Percentiles rank a stretch among this genome's conserved stretches.
Conservation (phyloP, 2,113 vertebrate species). For the Sceloporus undulatus region DNA sequence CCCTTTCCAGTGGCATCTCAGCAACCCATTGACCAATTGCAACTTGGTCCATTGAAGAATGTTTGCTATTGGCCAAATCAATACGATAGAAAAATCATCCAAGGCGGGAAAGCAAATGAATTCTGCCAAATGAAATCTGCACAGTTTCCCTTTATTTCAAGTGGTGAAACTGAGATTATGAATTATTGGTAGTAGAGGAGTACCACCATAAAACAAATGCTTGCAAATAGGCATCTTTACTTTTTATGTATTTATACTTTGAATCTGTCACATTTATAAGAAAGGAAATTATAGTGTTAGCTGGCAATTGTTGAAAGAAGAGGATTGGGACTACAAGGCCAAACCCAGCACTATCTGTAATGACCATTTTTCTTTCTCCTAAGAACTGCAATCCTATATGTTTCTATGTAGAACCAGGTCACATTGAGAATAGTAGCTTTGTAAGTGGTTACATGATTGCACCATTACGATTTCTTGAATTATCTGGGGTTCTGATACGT, state of each 20-base stretch:
- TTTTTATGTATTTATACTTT: not conserved
- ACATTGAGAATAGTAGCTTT: not conserved
- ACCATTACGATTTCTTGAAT: not conserved
- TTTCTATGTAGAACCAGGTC: not conserved
- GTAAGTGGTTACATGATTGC: not conserved
- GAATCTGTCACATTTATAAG: not conserved
- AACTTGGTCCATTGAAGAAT: not conserved
- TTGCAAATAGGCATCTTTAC: not conserved
- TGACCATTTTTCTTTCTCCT: not conserved
- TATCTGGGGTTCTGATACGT: not conserved
- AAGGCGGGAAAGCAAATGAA: conserved; percentile 23
- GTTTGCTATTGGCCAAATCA: not conserved
- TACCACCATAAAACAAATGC: not conserved
- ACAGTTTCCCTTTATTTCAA: not conserved
- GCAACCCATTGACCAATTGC: conserved; percentile 25
- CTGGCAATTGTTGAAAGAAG: not conserved
- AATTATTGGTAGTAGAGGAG: not conserved
- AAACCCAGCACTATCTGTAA: not conserved
- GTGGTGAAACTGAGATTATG: not conserved
- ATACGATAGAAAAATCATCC: not conserved
- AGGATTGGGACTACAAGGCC: not conserved
- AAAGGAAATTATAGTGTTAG: not conserved
- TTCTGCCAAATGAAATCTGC: not conserved
- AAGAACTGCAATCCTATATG: not conserved
- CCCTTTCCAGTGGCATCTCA: conserved; percentile 27